Base-by-base conservation (phyloP, 2,888 invertebrate species). In the Cheilosia urbana region DNA sequence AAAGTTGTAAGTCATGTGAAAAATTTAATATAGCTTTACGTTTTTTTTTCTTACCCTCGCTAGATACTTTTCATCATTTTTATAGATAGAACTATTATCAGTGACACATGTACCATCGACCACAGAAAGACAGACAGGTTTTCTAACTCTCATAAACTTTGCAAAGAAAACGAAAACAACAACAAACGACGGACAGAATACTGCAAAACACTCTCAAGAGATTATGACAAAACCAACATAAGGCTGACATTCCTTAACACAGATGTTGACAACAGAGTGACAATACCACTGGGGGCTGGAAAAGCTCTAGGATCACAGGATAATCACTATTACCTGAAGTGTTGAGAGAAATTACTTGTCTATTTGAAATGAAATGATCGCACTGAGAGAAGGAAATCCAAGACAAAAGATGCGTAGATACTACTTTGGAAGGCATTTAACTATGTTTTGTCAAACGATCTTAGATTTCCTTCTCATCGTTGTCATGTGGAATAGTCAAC, bases 391-490 rank as follows among this genome's bases (percentile, higher is more conserved):
- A 76, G 80, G 85, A 80, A 85, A 76, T 76, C 53, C 40, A 62
- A 49, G 75, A 76, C 47, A 58, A 55, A 57, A 34, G 49, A 37
- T 19, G 37, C 21, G 24, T 47, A n/a, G n/a, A n/a, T 13, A 4
- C 34, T 11, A 7, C 6, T 34, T 37, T 11, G 37, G 13, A 37
- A 37, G 37, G 37, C 37, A 13, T 19, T 37, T 45, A 2, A 19
- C n/a, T 24, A 27, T 11, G 57, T n/a, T n/a, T 21, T 6, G 34
- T 72, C 19, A 30, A 55, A 47, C 57, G 58, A 65, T 57, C 53
- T 80, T 66, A 71, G 53, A 71, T 71, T 80, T 76, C 85, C 80
- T 80, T 71, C 85, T 85, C 85, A 57, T 79, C 71, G 45, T 80
- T 51, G 42, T 65, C 68, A 49, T 68, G 42, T 68, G 66, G 58